Evolutionary conservation across 2,797 vertebrate species (phyloP).

Genomic region (Pantherophis vulpinus): DNA sequence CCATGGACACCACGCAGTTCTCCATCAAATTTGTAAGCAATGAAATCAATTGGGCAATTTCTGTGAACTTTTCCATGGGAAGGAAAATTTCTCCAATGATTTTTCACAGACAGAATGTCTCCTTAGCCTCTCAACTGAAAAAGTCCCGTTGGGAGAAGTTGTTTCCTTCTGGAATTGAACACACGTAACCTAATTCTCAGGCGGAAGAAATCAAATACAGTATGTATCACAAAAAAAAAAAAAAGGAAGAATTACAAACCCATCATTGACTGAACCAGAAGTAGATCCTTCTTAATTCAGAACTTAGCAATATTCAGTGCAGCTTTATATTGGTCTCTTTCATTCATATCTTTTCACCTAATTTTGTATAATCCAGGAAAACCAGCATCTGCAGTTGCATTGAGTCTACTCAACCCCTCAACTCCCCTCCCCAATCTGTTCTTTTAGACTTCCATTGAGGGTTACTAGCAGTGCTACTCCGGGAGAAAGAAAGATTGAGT

Average conservation of each 20-base stretch:
- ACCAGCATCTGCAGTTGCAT: neutral
- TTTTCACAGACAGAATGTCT: neutral
- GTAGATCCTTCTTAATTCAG: neutral
- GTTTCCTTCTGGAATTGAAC: neutral
- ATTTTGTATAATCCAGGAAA: neutral
- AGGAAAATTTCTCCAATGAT: neutral
- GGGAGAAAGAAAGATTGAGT: neutral
- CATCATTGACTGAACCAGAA: neutral
- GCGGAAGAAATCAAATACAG: neutral
- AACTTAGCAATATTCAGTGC: neutral
- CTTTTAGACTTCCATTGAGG: neutral
- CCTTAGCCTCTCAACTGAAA: neutral
- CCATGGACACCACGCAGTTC: neutral
- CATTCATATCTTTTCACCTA: neutral
- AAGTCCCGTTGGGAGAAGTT: neutral
- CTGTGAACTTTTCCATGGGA: neutral
- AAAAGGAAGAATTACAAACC: neutral
- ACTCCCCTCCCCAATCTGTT: neutral
- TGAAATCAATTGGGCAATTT: neutral
- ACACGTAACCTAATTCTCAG: neutral
- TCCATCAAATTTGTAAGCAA: neutral
- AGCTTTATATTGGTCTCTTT: neutral
- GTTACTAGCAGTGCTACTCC: neutral
- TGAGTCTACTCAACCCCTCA: neutral
- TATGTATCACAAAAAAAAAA: too few species aligned